Base-by-base conservation (phyloP, 2,888 invertebrate genomes). In the Athalia cordata region DNA sequence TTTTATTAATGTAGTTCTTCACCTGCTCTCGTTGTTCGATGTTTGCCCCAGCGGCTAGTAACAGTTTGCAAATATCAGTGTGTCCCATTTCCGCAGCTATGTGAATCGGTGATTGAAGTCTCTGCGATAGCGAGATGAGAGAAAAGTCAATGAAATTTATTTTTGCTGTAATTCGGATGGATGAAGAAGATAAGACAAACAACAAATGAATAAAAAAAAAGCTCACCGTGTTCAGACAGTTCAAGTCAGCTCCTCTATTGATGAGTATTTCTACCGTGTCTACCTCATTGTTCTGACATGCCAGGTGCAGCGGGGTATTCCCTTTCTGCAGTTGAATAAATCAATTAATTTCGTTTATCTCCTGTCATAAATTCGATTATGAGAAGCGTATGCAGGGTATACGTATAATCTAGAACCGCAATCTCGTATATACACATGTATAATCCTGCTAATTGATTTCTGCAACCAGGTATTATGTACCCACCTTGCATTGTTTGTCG, bases 61-160 rank as follows among this genome's bases (percentile, higher is more conserved):
- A 90, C 55, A 93, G 88, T 85, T 93, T 89, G 88, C 95, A 91
- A 85, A 95, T 89, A 89, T 94, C 93, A 9, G 92, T 91, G 89
- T 94, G 93, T 57, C 95, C 95, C 88, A 93, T 92, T 86, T 94
- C 94, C 0, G 95, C 96, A 0, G 96, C 96, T 77, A 96, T 93
- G 88, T 96, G 96, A 84, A 96, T 93, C 0, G 96, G 95, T 0
- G 96, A 95, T 86, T 95, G 95, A 0, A 93, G 91, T 89, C 94
- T 93, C 95, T 95, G 89, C 13, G 83, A 83, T 29, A 29, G 29
- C 29, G 29, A 29, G 55, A 55, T 4, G 55, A 62, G 15, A 15
- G 4, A 62, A 62, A n/a, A 62, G 8, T 13, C 8, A 15, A 13
- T 62, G 5, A 13, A 11, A 4, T 5, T 9, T 11, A 7, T 11